Percentiles rank a stretch among this genome's conserved stretches.
phyloP scores from a whole-genome alignment of 2,888 invertebrate species.

The Ophioninae sp. region DNA sequence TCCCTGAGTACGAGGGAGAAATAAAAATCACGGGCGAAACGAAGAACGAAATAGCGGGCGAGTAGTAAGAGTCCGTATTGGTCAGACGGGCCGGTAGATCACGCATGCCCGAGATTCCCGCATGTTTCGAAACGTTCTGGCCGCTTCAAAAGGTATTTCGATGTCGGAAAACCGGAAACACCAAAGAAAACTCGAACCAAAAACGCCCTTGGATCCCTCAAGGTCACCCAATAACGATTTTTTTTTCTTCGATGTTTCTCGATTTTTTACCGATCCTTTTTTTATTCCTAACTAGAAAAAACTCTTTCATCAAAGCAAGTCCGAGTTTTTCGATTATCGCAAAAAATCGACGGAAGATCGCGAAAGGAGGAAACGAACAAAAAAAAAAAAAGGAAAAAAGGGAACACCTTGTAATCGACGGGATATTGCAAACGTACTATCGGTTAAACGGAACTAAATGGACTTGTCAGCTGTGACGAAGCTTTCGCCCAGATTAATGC shows the following conservation, averaged over 20 bases:
- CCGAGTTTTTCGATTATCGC: neutral
- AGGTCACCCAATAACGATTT: neutral
- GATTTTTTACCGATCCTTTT: too few species aligned
- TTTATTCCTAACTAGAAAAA: neutral
- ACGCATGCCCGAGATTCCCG: conserved; percentile 30
- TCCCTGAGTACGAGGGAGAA: neutral
- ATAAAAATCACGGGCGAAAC: neutral
- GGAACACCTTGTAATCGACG: neutral
- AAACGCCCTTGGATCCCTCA: too few species aligned
- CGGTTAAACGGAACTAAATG: conserved; percentile 18
- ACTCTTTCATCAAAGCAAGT: conserved; percentile 9
- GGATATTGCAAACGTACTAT: conserved; percentile 21
- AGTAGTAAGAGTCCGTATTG: conserved; percentile 45
- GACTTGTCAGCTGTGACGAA: conserved; percentile 35
- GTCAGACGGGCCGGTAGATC: conserved; percentile 41
- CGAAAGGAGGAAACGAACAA: neutral
- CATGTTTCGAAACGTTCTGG: conserved; percentile 5
- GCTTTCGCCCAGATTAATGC: conserved; percentile 30
- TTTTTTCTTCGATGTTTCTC: neutral
- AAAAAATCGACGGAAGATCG: neutral
- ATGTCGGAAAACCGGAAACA: neutral
- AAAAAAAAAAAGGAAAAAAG: neutral
- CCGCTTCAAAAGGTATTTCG: neutral
- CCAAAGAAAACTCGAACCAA: conserved; percentile 1
- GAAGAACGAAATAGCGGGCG: conserved; percentile 3